Percentiles rank a stretch among this genome's conserved stretches.
These are phyloP conservation scores for Mesorhabditis spiculigera DNA, from an alignment of 2,888 invertebrate species.

Conservation along the genomic window DNA sequence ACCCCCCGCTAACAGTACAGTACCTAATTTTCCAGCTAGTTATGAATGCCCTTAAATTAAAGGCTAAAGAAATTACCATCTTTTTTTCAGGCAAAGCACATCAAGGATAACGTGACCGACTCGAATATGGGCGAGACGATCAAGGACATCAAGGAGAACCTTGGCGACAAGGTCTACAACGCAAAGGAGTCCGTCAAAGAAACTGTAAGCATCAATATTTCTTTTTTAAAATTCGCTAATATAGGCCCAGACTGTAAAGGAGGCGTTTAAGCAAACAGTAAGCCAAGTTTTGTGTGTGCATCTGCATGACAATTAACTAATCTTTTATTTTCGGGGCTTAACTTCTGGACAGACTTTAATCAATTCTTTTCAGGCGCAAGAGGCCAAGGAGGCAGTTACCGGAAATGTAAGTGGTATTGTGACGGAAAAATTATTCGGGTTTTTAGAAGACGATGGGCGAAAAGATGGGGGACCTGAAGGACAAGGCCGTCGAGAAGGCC, in stretches of 20 bases:
- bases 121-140: neutral
- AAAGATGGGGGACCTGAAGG: conserved; percentile 4
- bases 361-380: neutral
- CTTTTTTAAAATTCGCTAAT: too few species aligned
- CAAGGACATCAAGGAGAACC: neutral
- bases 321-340: too few species aligned
- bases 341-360: neutral
- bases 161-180: conserved; percentile 2
- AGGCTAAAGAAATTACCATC: too few species aligned
- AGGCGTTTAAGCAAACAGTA: too few species aligned
- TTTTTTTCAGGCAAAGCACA: neutral
- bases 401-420: neutral
- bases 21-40: too few species aligned
- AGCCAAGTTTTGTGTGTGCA: too few species aligned
- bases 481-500: neutral
- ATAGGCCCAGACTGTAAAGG: too few species aligned
- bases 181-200: conserved; percentile 4
- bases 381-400: neutral
- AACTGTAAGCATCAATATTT: neutral
- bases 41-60: too few species aligned
- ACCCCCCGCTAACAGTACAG: too few species aligned
- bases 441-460: neutral
- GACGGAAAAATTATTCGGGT: too few species aligned
- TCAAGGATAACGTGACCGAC: neutral
- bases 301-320: too few species aligned